A percentile compares a stretch with the other conserved stretches of the same genome.
Conservation (phyloP, 2,797 vertebrate species). For the Bradypodion ventrale region DNA sequence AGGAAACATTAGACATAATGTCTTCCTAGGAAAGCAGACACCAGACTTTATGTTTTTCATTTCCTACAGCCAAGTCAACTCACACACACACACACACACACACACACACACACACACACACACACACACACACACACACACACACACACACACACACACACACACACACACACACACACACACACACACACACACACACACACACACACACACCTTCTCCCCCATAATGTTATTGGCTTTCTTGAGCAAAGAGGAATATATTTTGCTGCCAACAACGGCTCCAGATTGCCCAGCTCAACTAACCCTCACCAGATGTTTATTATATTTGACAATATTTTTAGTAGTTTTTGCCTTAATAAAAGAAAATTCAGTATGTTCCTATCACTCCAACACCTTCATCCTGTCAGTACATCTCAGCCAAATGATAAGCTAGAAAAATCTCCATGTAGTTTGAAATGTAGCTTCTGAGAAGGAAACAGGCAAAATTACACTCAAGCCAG, state of each 20-base stretch:
- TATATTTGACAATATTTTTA: constrained; percentile 51
- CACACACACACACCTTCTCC: not conserved
- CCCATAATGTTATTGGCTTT: constrained; percentile 35
- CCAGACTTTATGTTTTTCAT: constrained; percentile 41
- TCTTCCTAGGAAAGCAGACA: constrained; percentile 30
- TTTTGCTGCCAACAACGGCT: constrained; percentile 55
- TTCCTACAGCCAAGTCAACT: constrained; percentile 31
- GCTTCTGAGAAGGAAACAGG: constrained; percentile 24
- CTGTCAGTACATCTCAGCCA: constrained; percentile 29
- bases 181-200: not conserved
- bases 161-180: too few relatives aligned
- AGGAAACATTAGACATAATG: constrained; percentile 29
- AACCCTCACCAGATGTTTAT: constrained; percentile 57
- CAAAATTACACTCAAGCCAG: not conserved
- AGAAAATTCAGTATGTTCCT: constrained; percentile 47
- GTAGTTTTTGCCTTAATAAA: constrained; percentile 28
- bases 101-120: not conserved
- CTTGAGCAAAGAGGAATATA: constrained; percentile 20
- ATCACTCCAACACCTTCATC: constrained; percentile 32
- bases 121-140: not conserved
- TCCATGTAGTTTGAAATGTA: constrained; percentile 36
- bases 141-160: too few relatives aligned
- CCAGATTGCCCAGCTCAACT: constrained; percentile 56
- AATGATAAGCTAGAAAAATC: not conserved
- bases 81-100: too few relatives aligned